Conservation (phyloP, 1,140 invertebrate species). For the Psix sp. region DNA sequence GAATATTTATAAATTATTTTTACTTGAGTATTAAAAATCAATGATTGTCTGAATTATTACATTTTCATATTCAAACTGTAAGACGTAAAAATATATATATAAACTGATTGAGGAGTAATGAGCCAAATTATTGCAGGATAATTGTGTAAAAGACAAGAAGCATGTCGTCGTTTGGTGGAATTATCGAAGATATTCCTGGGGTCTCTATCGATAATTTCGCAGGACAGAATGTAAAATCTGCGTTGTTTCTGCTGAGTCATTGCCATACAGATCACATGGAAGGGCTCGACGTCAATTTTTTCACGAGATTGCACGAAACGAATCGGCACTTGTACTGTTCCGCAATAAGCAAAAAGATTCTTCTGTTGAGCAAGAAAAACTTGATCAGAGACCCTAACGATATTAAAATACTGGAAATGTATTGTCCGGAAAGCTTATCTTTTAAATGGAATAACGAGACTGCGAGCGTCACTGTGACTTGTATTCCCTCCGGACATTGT, state of each 20-base stretch:
- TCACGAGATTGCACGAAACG: conserved; percentile 39
- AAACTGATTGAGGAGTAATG: no score
- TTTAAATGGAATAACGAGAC: conserved; percentile 12
- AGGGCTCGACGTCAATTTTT: conserved; percentile 75
- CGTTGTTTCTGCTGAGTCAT: conserved; percentile 82
- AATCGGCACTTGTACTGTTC: conserved; percentile 70
- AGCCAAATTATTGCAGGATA: no score
- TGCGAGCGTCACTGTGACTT: conserved; percentile 77
- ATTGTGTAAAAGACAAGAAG: no score
- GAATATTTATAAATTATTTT: no score
- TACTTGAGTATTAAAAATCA: no score
- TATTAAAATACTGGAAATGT: conserved; percentile 67
- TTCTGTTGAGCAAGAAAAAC: conserved; percentile 54
- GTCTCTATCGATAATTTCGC: conserved; percentile 82
- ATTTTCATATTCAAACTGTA: no score
- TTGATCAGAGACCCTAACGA: conserved; percentile 14
- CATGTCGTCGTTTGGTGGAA: conserved; percentile 80
- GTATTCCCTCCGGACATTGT: conserved; percentile 83
- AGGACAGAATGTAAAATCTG: conserved; percentile 74
- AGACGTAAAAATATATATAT: no score
- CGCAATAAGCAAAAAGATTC: conserved; percentile 64
- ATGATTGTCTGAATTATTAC: no score
- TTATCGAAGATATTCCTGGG: conserved; percentile 80
- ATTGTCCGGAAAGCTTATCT: conserved; percentile 59
- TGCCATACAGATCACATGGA: conserved; percentile 82